These are phyloP conservation scores for Catharus fuscescens DNA, from an alignment of 2,113 vertebrate species.

Conservation along the genomic window DNA sequence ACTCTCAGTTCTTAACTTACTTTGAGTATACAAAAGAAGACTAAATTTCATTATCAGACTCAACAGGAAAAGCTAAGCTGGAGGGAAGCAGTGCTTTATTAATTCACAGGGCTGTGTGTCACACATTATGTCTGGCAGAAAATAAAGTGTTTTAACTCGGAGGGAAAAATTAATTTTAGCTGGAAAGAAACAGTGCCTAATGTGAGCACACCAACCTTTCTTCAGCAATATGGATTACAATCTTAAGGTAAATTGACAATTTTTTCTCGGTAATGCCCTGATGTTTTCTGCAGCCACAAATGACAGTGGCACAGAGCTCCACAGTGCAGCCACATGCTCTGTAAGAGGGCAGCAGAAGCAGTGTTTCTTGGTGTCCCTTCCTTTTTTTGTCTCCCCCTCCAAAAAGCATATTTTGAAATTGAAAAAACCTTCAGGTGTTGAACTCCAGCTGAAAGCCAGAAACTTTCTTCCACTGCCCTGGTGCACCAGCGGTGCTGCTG, in stretches of 20 bases:
- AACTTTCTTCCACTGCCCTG: background rate
- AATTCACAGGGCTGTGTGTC: slow-evolving; percentile 30
- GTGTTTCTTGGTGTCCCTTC: background rate
- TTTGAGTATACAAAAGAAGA: slow-evolving; percentile 68
- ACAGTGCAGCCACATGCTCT: background rate
- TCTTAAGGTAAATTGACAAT: background rate
- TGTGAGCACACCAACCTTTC: background rate
- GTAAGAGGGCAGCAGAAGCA: background rate
- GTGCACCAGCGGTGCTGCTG: background rate
- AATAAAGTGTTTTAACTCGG: slow-evolving; percentile 32
- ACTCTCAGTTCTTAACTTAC: slow-evolving; percentile 48
- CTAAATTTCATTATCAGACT: slow-evolving; percentile 64
- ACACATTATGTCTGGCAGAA: slow-evolving; percentile 24
- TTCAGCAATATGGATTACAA: background rate
- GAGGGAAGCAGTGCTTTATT: slow-evolving; percentile 42
- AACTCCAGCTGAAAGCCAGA: background rate
- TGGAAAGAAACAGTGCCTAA: slow-evolving; percentile 16
- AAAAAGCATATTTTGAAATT: background rate
- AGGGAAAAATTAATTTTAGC: slow-evolving; percentile 40
- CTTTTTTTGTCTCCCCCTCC: background rate
- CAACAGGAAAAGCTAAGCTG: slow-evolving; percentile 26
- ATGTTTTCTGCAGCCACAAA: background rate
- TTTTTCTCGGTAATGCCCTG: background rate
- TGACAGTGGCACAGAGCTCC: background rate
- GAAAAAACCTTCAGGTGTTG: background rate